phyloP scores from a whole-genome alignment of 2,113 vertebrate genomes.

The Scalopus aquaticus region DNA sequence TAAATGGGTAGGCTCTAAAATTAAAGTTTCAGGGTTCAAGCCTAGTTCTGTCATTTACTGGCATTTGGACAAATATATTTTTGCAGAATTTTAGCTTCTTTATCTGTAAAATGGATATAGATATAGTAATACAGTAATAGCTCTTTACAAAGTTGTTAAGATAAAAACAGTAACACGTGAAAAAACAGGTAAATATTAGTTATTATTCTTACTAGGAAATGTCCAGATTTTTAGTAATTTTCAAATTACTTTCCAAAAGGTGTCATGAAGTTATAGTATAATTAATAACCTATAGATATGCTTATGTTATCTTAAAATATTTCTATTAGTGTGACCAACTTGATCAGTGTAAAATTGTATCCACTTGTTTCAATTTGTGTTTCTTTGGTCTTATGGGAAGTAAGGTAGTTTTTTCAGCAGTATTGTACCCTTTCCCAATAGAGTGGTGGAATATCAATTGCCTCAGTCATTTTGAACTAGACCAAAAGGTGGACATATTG shows the following conservation, averaged over 20 bases:
- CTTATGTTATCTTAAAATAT: slow-evolving; percentile 34
- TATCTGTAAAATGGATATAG: slow-evolving; percentile 7
- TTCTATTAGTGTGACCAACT: slow-evolving; percentile 37
- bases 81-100: slow-evolving; percentile 37
- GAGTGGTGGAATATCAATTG: not conserved
- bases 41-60: not conserved
- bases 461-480: slow-evolving; percentile 31
- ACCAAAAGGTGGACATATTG: not conserved
- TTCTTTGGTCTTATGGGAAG: slow-evolving; percentile 26
- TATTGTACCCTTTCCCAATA: slow-evolving; percentile 31
- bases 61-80: slow-evolving; percentile 4
- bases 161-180: not conserved
- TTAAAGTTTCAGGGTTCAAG: slow-evolving; percentile 39
- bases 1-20: slow-evolving; percentile 3
- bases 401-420: not conserved
- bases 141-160: slow-evolving; percentile 26
- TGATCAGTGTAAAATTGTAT: slow-evolving; percentile 39
- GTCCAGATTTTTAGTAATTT: slow-evolving; percentile 18
- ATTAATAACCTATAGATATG: not conserved
- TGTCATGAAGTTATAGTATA: slow-evolving; percentile 1
- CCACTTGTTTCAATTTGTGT: slow-evolving; percentile 39
- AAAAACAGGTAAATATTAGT: not conserved
- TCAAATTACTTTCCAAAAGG: slow-evolving; percentile 18
- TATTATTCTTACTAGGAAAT: slow-evolving; percentile 52
- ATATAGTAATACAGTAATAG: too few species aligned